These are phyloP conservation scores for Micromys minutus DNA, from an alignment of 2,113 vertebrate genomes.

Conservation along the genomic window DNA sequence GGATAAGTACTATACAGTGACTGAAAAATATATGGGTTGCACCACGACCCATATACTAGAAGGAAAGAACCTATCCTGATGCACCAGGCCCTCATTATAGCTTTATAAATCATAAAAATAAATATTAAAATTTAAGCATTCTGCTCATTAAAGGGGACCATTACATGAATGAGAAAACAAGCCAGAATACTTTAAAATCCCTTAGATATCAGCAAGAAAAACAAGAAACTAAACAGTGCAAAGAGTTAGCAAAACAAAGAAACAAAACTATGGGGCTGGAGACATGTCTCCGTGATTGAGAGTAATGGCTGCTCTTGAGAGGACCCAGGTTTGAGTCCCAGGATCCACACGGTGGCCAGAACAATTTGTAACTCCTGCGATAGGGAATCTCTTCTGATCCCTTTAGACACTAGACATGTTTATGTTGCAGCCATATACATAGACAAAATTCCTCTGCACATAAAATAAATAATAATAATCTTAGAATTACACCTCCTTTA, in stretches of 20 bases:
- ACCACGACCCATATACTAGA: neutral
- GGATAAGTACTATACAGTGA: neutral
- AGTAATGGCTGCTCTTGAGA: neutral
- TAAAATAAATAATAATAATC: neutral
- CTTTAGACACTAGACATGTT: neutral
- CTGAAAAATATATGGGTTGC: neutral
- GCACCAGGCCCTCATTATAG: neutral
- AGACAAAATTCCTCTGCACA: neutral
- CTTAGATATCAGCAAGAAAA: neutral
- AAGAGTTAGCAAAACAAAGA: neutral
- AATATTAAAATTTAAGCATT: neutral
- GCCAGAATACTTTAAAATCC: conserved; percentile 18
- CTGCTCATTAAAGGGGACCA: neutral
- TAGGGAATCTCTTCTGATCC: neutral
- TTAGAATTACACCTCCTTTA: neutral
- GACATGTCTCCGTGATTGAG: neutral
- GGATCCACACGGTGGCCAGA: neutral
- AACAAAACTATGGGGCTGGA: neutral
- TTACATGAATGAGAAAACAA: neutral
- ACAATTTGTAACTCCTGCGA: neutral
- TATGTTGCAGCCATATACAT: neutral
- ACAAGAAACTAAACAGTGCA: neutral
- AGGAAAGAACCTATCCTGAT: neutral
- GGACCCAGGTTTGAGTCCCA: too few relatives aligned
- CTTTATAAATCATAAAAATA: neutral